These are phyloP conservation scores for Carcina quercana DNA, from an alignment of 2,888 invertebrate species.

Conservation along the genomic window DNA sequence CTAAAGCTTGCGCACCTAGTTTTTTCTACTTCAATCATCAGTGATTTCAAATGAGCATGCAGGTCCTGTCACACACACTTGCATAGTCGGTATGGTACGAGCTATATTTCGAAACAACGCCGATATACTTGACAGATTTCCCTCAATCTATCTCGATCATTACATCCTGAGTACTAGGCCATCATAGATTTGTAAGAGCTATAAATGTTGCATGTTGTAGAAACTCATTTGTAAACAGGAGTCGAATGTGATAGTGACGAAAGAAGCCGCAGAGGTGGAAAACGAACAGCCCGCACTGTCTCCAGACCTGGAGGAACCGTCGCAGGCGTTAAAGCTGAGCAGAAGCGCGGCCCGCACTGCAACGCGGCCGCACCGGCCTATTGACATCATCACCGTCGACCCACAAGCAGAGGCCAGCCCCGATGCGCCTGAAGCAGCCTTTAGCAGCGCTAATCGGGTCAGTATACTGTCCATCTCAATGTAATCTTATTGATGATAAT, in stretches of 20 bases:
- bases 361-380: slow-evolving; percentile 50
- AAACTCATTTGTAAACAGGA: slow-evolving; percentile 30
- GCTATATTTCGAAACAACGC: no score
- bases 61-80: no score
- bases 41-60: no score
- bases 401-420: slow-evolving; percentile 57
- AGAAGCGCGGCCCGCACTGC: slow-evolving; percentile 43
- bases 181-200: no score
- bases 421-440: slow-evolving; percentile 74
- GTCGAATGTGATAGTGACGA: slow-evolving; percentile 43
- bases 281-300: slow-evolving; percentile 40
- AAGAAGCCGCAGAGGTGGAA: slow-evolving; percentile 47
- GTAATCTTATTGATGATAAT: no score
- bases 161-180: no score
- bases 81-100: no score
- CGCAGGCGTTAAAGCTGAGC: slow-evolving; percentile 14
- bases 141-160: no score
- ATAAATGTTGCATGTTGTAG: slow-evolving; percentile 2
- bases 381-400: slow-evolving; percentile 75
- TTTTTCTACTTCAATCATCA: no score
- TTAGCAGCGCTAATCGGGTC: slow-evolving; percentile 78
- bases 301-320: slow-evolving; percentile 2
- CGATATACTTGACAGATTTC: no score
- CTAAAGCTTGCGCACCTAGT: no score
- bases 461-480: no score